Evolutionary conservation across 2,797 vertebrate species (phyloP), one percentile per base, ranked within the genome.

Genomic region (Ctenosaura bakeri): DNA sequence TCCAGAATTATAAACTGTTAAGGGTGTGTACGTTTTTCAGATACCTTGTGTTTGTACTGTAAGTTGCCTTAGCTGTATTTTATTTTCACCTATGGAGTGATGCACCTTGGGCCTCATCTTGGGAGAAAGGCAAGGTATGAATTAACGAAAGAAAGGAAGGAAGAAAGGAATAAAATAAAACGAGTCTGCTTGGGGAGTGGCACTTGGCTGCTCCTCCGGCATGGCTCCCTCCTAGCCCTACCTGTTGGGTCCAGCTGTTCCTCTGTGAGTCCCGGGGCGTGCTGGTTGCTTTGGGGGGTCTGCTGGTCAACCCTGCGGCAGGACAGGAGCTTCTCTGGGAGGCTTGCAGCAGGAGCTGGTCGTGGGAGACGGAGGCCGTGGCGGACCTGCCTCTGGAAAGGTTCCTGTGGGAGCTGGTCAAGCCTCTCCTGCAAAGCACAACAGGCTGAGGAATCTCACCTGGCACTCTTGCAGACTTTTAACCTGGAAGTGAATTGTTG

Each of bases 161-260:
- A 3, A 46, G 42, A 4, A 3, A 46, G 42, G 42, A 3, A 46
- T 46, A 46, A 46, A 46, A 46, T 46, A 3, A 46, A 3, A 46
- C 4, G 42, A 46, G 42, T 46, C 42, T 46, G 42, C 42, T 46
- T 46, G 42, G 42, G 42, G 69, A 78, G 76, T 42, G 3, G 22
- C 24, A 32, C 50, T 50, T 78, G 22, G 4, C 76, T 42, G 20
- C 42, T 50, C 59, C 59, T 62, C 20, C 22, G 59, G 1, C 9
- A 13, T 12, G 12, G 24, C 9, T 29, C 24, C 10, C 4, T 1
- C 50, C 50, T 4, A 93, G 96, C 76, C 98, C 97, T 54, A 97
- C 96, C 14, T 90, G 94, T 90, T 91, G 96, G 32, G 96, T 6
- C 92, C 62, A 92, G 10, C n/a, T 96, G 74, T 93, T 91, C 50